Base-by-base conservation (phyloP, 2,113 vertebrate species). In the Galeopterus variegatus region DNA sequence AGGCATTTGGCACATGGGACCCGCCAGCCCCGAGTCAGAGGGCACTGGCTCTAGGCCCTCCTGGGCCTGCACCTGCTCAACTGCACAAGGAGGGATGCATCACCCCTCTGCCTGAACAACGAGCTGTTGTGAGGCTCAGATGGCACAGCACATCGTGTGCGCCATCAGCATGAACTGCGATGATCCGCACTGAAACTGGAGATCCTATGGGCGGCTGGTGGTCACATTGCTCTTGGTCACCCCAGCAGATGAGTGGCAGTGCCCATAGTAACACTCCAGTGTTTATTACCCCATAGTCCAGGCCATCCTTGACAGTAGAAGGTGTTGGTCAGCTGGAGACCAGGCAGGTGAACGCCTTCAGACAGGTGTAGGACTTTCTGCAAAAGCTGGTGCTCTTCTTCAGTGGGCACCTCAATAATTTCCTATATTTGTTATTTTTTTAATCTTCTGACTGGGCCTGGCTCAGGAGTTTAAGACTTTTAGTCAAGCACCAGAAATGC, bases 141-240 rank as follows among this genome's bases (percentile, higher is more conserved):
- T 0, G 6, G 31, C 9, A 6, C 2, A 28, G 15, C 8, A 6
- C 0, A 4, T 3, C 69, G 1, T 3, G 14, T 0, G 0, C 0
- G 1, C n/a, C 33, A 11, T 28, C 23, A 24, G 33, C 18, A 3
- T 1, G 1, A 70, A 31, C 6, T 17, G 2, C 0, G 0, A n/a
- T 7, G 28, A 5, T 0, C 19, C 31, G 0, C 1, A 2, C 0
- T 3, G 3, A 56, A 58, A n/a, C 50, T 9, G 6, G 41, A 58
- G 45, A 24, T 8, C 17, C 77, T 17, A 48, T 0, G 52, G 36
- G 48, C n/a, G 26, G 13, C 48, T 50, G 0, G 3, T 0, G 12
- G 54, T 50, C 11, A 8, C 14, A 24, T 6, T 21, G 31, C 2
- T 52, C 85, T n/a, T 21, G 69, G 56, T 6, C 5, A 54, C 18